phyloP scores from a whole-genome alignment of 2,888 invertebrate genomes.

The Micoletzkya japonica region DNA sequence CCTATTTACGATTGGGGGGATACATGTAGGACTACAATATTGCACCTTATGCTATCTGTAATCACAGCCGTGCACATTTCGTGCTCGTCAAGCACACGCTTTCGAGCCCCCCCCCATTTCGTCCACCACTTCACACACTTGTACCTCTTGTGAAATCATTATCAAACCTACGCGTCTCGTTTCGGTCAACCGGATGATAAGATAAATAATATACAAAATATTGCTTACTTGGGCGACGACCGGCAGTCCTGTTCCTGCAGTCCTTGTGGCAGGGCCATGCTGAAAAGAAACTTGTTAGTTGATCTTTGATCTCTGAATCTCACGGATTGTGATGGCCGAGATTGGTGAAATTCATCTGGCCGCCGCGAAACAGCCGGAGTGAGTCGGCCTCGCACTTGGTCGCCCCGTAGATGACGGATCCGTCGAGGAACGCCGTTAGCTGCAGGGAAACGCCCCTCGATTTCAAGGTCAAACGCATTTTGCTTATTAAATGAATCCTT shows the following conservation, averaged over 20 bases:
- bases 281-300: conserved; percentile 18
- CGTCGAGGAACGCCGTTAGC: conserved; percentile 72
- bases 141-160: too few species aligned
- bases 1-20: too few species aligned
- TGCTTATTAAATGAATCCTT: background rate
- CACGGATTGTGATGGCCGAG: conserved; percentile 30
- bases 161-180: too few species aligned
- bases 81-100: too few species aligned
- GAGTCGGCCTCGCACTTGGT: conserved; percentile 55
- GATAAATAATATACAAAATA: background rate
- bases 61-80: too few species aligned
- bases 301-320: background rate
- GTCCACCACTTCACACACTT: too few species aligned
- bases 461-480: background rate
- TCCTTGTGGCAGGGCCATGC: conserved; percentile 47
- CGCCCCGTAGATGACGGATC: conserved; percentile 61
- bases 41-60: too few species aligned
- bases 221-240: conserved; percentile 36
- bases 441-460: conserved; percentile 60
- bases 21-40: too few species aligned
- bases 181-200: background rate
- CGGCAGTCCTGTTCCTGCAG: conserved; percentile 53
- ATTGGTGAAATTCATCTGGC: conserved; percentile 57
- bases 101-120: too few species aligned
- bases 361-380: conserved; percentile 53